phyloP scores from a whole-genome alignment of 1,140 invertebrate species.

The Zophobas morio region DNA sequence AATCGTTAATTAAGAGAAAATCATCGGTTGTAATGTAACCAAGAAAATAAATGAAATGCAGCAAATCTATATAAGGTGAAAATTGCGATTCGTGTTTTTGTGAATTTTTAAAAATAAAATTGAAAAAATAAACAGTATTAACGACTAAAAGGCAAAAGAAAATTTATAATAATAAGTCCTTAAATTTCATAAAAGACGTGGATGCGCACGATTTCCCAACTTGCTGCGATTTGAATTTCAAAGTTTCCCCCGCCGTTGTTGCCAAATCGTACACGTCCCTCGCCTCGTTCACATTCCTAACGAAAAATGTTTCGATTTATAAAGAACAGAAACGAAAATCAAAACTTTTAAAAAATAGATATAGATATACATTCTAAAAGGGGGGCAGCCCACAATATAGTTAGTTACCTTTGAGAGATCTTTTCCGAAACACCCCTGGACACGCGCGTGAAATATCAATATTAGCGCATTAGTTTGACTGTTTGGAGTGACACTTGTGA shows the following conservation, averaged over 20 bases:
- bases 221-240: neutral
- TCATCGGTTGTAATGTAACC: conserved; percentile 14
- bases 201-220: conserved; percentile 59
- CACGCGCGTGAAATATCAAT: conserved; percentile 68
- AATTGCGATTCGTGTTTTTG: conserved; percentile 67
- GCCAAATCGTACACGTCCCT: conserved; percentile 60
- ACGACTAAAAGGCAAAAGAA: conserved; percentile 64
- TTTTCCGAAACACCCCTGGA: conserved; percentile 92
- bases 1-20: conserved; percentile 52
- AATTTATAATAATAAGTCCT: conserved; percentile 53
- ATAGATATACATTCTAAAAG: conserved; percentile 66
- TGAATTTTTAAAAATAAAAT: conserved; percentile 59
- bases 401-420: conserved; percentile 89
- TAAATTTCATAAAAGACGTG: conserved; percentile 57
- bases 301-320: conserved; percentile 56
- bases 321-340: conserved; percentile 55
- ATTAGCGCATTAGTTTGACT: conserved; percentile 71
- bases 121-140: conserved; percentile 53
- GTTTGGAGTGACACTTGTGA: conserved; percentile 51
- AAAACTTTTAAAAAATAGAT: conserved; percentile 48
- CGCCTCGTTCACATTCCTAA: conserved; percentile 60
- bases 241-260: conserved; percentile 5
- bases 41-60: conserved; percentile 63
- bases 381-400: conserved; percentile 68
- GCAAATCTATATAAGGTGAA: conserved; percentile 67